phyloP scores from a whole-genome alignment of 2,888 invertebrate genomes.

The Hecatera dysodea region DNA sequence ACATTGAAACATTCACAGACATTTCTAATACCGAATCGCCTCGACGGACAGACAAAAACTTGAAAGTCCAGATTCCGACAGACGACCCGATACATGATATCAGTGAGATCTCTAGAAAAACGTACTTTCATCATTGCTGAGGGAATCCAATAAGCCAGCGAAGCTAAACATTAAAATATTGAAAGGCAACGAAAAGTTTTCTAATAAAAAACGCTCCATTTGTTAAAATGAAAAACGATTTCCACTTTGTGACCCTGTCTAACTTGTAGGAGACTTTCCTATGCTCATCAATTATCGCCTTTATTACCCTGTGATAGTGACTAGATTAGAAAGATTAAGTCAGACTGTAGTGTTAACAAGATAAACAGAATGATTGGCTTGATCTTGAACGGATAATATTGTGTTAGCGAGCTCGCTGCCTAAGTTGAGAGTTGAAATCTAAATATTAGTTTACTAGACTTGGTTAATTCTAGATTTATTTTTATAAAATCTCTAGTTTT shows the following conservation, averaged over 20 bases:
- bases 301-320: conserved; percentile 45
- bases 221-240: conserved; percentile 81
- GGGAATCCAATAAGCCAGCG: conserved; percentile 78
- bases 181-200: conserved; percentile 80
- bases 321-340: conserved; percentile 40
- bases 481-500: background rate
- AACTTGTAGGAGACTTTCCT: conserved; percentile 48
- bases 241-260: conserved; percentile 64
- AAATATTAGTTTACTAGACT: conserved; percentile 29
- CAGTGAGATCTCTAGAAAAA: conserved; percentile 53
- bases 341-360: conserved; percentile 40
- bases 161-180: conserved; percentile 77
- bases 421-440: conserved; percentile 24
- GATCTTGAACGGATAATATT: conserved; percentile 41
- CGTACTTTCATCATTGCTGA: conserved; percentile 32
- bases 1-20: background rate
- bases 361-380: conserved; percentile 46
- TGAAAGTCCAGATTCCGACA: conserved; percentile 7
- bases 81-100: conserved; percentile 45
- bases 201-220: conserved; percentile 82
- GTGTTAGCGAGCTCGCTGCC: conserved; percentile 21
- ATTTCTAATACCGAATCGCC: background rate
- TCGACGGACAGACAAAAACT: conserved; percentile 25
- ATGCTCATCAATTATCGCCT: conserved; percentile 54
- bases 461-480: conserved; percentile 10